A percentile compares a stretch with the other conserved stretches of the same genome.
phyloP scores from a whole-genome alignment of 1,140 invertebrate genomes.

The Lepidurus apus region DNA sequence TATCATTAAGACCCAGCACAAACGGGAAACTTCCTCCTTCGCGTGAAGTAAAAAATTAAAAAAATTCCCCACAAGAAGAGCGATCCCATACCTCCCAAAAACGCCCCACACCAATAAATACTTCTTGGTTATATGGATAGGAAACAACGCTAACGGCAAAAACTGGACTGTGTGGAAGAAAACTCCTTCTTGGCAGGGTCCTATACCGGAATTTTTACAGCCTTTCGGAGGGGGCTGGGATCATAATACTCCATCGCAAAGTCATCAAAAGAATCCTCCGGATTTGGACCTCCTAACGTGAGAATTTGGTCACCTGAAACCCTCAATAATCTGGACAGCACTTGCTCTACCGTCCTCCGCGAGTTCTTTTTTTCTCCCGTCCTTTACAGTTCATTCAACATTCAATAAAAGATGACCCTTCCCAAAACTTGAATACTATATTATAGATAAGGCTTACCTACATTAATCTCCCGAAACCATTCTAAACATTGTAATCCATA shows the following conservation, averaged over 20 bases:
- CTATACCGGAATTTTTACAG: neutral
- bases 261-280: neutral
- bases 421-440: neutral
- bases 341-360: neutral
- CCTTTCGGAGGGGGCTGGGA: neutral
- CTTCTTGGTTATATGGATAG: neutral
- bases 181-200: neutral
- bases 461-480: too few species aligned
- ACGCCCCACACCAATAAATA: slow-evolving; percentile 8
- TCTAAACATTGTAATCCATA: too few species aligned
- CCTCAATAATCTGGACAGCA: slow-evolving; percentile 1
- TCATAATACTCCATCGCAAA: slow-evolving; percentile 16
- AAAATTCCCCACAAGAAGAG: neutral
- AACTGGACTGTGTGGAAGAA: neutral
- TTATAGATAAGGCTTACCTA: neutral
- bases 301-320: slow-evolving; percentile 19
- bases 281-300: slow-evolving; percentile 12
- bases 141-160: neutral
- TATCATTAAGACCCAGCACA: neutral
- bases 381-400: neutral
- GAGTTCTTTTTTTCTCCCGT: neutral
- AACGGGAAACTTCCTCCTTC: neutral
- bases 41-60: neutral
- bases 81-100: neutral
- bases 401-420: neutral